Percentiles rank a stretch among this genome's conserved stretches.
phyloP scores from a whole-genome alignment of 2,113 vertebrate genomes.

The Ifrita kowaldi region DNA sequence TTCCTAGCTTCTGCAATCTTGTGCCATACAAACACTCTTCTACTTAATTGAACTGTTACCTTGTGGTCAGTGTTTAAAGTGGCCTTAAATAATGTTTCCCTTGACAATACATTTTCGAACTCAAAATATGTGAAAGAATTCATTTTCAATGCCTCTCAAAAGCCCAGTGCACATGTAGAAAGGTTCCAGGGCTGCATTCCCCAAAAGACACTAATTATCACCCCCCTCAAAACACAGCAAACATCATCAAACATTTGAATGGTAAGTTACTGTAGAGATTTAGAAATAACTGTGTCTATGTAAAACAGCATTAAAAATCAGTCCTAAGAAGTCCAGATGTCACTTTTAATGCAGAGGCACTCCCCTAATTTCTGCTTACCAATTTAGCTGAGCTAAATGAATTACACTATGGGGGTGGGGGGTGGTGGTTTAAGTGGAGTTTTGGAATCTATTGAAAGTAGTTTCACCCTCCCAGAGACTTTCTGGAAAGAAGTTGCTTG shows the following conservation, averaged over 20 bases:
- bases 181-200: neutral
- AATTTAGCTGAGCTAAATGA: neutral
- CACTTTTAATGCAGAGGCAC: neutral
- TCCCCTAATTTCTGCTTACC: neutral
- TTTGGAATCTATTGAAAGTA: neutral
- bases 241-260: neutral
- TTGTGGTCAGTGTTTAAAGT: slow-evolving; percentile 39
- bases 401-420: neutral
- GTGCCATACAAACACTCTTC: neutral
- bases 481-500: neutral
- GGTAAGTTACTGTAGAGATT: neutral
- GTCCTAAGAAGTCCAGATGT: neutral
- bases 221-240: neutral
- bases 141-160: slow-evolving; percentile 3
- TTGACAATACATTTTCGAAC: slow-evolving; percentile 28
- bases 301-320: neutral
- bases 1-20: slow-evolving; percentile 1
- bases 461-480: neutral
- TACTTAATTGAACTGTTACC: slow-evolving; percentile 10
- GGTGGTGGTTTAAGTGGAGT: neutral
- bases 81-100: slow-evolving; percentile 15
- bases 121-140: slow-evolving; percentile 23
- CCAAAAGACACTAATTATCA: neutral
- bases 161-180: neutral
- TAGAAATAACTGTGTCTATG: neutral